Conservation (phyloP, 2,888 invertebrate genomes). For the Quadroppia sp. region DNA sequence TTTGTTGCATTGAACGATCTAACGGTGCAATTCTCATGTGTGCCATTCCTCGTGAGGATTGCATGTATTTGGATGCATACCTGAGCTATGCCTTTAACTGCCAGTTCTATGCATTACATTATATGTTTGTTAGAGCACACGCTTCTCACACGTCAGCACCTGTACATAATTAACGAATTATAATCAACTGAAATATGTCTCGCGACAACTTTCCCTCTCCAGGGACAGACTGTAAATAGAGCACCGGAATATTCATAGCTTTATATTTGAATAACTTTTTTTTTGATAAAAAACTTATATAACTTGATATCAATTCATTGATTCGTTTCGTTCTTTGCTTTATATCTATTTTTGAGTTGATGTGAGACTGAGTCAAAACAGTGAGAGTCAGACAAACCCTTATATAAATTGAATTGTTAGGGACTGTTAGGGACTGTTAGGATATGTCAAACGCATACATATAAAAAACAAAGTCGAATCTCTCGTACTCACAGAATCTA, state of each 20-base stretch:
- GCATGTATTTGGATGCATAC: slow-evolving; percentile 34
- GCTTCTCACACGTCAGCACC: slow-evolving; percentile 35
- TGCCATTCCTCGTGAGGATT: slow-evolving; percentile 27
- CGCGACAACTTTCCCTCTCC: slow-evolving; percentile 12
- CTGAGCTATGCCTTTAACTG: slow-evolving; percentile 17
- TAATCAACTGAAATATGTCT: slow-evolving; percentile 34
- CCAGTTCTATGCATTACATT: slow-evolving; percentile 22
- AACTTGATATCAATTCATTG: slow-evolving; percentile 1
- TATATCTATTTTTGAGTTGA: neutral
- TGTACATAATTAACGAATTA: slow-evolving; percentile 37
- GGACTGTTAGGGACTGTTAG: slow-evolving; percentile 3
- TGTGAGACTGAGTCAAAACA: neutral
- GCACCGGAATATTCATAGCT: slow-evolving; percentile 19
- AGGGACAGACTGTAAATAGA: neutral
- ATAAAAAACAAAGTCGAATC: slow-evolving; percentile 19
- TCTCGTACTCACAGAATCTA: neutral
- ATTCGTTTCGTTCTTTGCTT: neutral
- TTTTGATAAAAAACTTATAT: neutral
- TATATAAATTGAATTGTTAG: neutral
- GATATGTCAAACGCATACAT: slow-evolving; percentile 9
- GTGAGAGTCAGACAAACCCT: neutral
- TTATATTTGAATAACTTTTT: neutral
- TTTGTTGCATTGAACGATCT: slow-evolving; percentile 34
- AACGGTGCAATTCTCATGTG: slow-evolving; percentile 28
- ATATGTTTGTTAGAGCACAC: slow-evolving; percentile 29